Evolutionary conservation across 2,888 invertebrate genomes (phyloP).

Genomic region (Eueremaeus valkanovi): DNA sequence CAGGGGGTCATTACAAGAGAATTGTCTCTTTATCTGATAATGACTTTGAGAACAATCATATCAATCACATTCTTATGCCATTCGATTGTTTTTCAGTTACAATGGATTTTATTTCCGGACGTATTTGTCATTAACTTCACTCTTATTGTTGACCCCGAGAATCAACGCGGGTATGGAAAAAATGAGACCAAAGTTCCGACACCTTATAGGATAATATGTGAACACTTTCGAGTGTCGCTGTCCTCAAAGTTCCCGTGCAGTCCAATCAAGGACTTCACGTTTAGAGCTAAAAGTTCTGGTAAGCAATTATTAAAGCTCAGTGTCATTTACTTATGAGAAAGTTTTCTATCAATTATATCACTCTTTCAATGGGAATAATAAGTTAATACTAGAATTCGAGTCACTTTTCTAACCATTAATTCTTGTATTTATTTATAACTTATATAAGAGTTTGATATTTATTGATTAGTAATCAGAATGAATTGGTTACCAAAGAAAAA

Average conservation of each 20-base stretch:
- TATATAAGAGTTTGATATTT: no score
- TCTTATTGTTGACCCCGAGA: conserved; percentile 45
- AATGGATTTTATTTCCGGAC: conserved; percentile 46
- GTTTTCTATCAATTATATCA: no score
- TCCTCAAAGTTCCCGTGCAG: conserved; percentile 36
- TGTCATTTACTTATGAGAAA: no score
- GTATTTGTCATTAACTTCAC: conserved; percentile 45
- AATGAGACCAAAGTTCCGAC: conserved; percentile 45
- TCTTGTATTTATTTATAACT: not conserved
- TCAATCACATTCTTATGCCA: not conserved
- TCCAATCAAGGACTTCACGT: conserved; percentile 27
- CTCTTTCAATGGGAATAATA: no score
- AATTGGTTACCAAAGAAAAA: no score
- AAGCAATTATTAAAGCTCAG: no score
- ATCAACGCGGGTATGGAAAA: conserved; percentile 45
- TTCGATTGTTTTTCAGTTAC: conserved; percentile 42
- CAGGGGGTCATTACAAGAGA: no score
- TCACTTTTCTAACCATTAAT: conserved; percentile 4
- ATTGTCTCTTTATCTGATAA: no score
- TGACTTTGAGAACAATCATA: no score
- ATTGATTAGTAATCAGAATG: no score
- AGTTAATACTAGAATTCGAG: no score
- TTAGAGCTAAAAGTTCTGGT: conserved; percentile 30
- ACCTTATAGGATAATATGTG: conserved; percentile 46
- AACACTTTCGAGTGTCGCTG: conserved; percentile 32